Evolutionary conservation across 2,888 invertebrate species (phyloP), one percentile per base, ranked within the genome.

Genomic region (Rotaria sp.): DNA sequence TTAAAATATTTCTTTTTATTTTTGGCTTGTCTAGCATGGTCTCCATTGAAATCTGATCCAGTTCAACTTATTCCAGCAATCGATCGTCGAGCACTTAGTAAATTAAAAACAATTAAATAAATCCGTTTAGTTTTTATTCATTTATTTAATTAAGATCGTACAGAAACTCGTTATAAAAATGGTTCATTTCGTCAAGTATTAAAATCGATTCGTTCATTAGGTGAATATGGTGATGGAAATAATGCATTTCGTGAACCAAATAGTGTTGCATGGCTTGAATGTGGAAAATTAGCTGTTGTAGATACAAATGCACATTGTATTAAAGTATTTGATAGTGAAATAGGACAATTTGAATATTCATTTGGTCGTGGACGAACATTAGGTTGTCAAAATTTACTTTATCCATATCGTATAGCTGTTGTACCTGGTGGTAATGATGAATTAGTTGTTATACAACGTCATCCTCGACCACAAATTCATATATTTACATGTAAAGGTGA

Each of bases 241-340:
- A 35, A 30, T 67, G 67, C 67, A 67, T 67, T 67, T 38, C 67
- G 67, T 67, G 67, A 67, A 67, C 67, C 67, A 5, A 67, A 67
- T n/a, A 67, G 67, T 67, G 67, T 67, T 21, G 67, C 67, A 67
- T 67, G 67, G 67, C 67, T 67, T 67, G 67, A 67, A 21, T 35
- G 35, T 18, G 67, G 67, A 35, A 67, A 67, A 67, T 30, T 67
- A 18, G 67, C 67, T 67, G 67, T 67, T 35, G 67, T 67, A 1
- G 67, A 67, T 35, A 67, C 67, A 1, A 67, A 67, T 67, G 67
- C 67, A 30, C 67, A 67, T 67, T 67, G 67, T 67, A 67, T 67
- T 30, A 67, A 67, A 35, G 30, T 67, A 4, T 67, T 67, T 21
- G 21, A 67, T 67, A 67, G 67, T 67, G 35, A 67, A 67, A 35